phyloP scores from a whole-genome alignment of 1,140 invertebrate genomes.

The Acromyrmex charruanus region DNA sequence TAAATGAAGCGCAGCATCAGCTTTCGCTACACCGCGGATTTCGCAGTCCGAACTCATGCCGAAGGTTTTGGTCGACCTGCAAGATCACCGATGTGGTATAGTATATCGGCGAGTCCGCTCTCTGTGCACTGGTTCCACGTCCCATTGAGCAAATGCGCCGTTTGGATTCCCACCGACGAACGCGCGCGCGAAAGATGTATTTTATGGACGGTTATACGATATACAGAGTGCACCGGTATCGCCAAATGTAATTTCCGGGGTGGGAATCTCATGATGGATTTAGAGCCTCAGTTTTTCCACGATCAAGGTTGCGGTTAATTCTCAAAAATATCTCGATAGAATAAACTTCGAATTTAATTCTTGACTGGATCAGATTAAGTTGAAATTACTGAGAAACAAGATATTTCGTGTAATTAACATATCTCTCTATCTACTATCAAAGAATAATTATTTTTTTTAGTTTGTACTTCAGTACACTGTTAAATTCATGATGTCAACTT shows the following conservation, averaged over 20 bases:
- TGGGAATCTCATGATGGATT: conserved; percentile 13
- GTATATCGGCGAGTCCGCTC: conserved; percentile 39
- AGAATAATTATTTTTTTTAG: no score
- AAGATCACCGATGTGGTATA: conserved; percentile 5
- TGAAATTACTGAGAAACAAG: background rate
- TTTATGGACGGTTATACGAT: conserved; percentile 74
- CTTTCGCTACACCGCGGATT: background rate
- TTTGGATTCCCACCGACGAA: conserved; percentile 80
- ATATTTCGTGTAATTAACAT: background rate
- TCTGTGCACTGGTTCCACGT: conserved; percentile 76
- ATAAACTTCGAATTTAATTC: background rate
- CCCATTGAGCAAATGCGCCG: conserved; percentile 83
- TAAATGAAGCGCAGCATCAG: conserved; percentile 78
- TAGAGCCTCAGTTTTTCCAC: background rate
- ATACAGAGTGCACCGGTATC: conserved; percentile 37
- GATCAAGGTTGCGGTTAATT: background rate
- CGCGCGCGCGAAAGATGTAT: conserved; percentile 75
- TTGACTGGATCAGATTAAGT: background rate
- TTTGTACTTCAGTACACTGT: no score
- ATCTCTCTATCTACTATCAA: no score
- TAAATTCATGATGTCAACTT: no score
- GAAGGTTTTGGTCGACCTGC: conserved; percentile 42
- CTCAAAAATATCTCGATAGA: background rate
- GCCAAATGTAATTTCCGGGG: background rate
- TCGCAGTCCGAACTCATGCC: conserved; percentile 9